Evolutionary conservation across 2,797 vertebrate genomes (phyloP).

Genomic region (Coregonus suidteri): DNA sequence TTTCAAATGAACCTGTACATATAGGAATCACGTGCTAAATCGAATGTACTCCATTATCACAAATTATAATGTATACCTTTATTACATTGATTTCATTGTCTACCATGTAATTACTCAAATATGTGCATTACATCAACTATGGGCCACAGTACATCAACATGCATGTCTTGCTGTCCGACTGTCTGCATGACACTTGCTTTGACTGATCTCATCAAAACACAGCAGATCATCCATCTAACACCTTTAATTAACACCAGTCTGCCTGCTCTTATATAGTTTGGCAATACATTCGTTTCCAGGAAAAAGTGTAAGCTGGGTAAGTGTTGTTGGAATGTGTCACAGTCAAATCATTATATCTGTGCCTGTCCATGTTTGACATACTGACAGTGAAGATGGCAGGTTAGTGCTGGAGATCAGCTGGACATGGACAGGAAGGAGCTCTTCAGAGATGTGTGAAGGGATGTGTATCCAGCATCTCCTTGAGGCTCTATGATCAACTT

Average conservation of each 20-base stretch:
- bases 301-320: neutral
- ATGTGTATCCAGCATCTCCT: neutral
- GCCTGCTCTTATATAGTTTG: neutral
- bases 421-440: neutral
- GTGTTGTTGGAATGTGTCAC: constrained; percentile 4
- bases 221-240: neutral
- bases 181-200: neutral
- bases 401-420: neutral
- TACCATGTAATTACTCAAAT: too few species aligned
- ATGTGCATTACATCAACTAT: neutral
- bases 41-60: too few species aligned
- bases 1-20: too few species aligned
- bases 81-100: too few species aligned
- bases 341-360: neutral
- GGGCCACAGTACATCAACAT: neutral
- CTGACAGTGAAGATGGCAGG: neutral
- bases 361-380: neutral
- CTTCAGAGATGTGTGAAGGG: neutral
- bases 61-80: too few species aligned
- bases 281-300: neutral
- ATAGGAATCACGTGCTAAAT: too few species aligned
- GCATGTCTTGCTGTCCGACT: neutral
- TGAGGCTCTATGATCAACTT: neutral
- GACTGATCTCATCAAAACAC: neutral
- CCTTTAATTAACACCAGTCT: neutral